phyloP scores from a whole-genome alignment of 2,888 invertebrate genomes.

The Andrena haemorrhoa region DNA sequence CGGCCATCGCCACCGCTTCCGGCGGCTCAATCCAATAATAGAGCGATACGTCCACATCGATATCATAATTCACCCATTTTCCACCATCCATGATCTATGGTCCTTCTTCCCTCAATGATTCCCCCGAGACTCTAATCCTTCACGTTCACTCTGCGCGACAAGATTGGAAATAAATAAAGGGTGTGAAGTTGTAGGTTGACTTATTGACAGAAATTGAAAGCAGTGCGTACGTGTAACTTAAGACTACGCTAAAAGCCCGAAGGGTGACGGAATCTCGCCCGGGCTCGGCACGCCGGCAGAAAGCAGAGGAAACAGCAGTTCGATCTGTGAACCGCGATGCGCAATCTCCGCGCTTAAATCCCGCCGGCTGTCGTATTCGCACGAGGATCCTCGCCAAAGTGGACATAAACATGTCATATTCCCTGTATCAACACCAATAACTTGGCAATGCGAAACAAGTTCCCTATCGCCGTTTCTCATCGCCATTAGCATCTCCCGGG shows the following conservation, averaged over 20 bases:
- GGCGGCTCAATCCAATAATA: constrained; percentile 30
- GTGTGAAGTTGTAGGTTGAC: no score
- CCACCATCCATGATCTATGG: not conserved
- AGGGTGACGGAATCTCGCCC: no score
- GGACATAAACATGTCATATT: constrained; percentile 40
- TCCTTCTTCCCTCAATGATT: not conserved
- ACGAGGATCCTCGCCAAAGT: constrained; percentile 9
- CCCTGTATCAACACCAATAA: constrained; percentile 35
- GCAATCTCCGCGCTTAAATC: not conserved
- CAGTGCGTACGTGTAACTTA: no score
- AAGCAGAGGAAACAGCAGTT: no score
- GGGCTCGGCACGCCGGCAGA: no score
- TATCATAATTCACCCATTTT: not conserved
- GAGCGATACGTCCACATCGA: constrained; percentile 36
- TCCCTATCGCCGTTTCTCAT: constrained; percentile 29
- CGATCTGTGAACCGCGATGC: no score
- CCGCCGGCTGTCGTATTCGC: constrained; percentile 2
- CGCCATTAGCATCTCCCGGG: constrained; percentile 18
- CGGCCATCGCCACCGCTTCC: constrained; percentile 33
- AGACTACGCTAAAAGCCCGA: no score
- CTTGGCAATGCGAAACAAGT: constrained; percentile 31
- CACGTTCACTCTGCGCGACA: no score
- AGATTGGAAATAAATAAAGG: no score
- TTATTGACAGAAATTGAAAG: no score
- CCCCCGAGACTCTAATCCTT: no score